A percentile compares a stretch with the other conserved stretches of the same genome.
phyloP scores from a whole-genome alignment of 2,888 invertebrate species.

The Tenthredo livida region DNA sequence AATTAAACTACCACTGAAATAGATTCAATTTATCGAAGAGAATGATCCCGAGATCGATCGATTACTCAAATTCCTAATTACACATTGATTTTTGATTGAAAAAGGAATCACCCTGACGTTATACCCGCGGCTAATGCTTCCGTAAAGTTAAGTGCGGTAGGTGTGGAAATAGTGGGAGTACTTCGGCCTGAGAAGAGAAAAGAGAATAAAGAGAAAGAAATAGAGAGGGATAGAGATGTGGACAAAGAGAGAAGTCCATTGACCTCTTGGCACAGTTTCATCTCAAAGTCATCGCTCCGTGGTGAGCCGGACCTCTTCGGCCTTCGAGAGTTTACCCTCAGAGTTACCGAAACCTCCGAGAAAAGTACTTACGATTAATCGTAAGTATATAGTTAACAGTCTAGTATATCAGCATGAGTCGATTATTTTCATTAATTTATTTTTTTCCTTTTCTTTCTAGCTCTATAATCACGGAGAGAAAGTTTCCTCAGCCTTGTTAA shows the following conservation, averaged over 20 bases:
- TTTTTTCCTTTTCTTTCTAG: not conserved
- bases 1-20: no score
- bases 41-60: not conserved
- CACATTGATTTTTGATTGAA: not conserved
- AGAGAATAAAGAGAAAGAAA: conserved; percentile 3
- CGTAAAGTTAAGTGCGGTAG: conserved; percentile 53
- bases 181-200: not conserved
- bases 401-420: not conserved
- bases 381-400: not conserved
- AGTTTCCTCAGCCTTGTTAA: conserved; percentile 10
- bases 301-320: conserved; percentile 42
- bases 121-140: conserved; percentile 62
- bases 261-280: conserved; percentile 72
- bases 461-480: conserved; percentile 22
- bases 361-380: not conserved
- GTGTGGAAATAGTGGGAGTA: conserved; percentile 46
- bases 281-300: conserved; percentile 60
- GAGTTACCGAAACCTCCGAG: not conserved
- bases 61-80: not conserved
- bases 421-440: not conserved
- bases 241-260: conserved; percentile 63
- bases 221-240: conserved; percentile 44
- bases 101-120: conserved; percentile 24
- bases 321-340: not conserved
- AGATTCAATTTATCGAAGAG: not conserved